These are phyloP conservation scores for Cyprinus carpio DNA, from an alignment of 2,113 vertebrate genomes.

Conservation along the genomic window DNA sequence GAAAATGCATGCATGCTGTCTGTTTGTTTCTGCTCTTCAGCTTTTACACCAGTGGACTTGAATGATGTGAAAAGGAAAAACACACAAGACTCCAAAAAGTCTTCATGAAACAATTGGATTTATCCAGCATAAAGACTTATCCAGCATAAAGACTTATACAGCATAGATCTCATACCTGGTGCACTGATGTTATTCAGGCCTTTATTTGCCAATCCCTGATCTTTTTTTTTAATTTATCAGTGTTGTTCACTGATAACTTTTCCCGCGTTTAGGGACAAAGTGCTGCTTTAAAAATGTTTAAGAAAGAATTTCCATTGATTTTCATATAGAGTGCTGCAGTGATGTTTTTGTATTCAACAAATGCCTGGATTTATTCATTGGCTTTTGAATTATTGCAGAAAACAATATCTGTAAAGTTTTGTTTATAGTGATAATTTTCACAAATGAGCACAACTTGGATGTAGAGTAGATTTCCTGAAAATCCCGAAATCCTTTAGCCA, in stretches of 20 bases:
- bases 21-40: constrained; percentile 33
- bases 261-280: background rate
- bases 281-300: background rate
- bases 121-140: too few relatives aligned
- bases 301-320: background rate
- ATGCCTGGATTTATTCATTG: background rate
- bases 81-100: constrained; percentile 51
- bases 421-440: too few relatives aligned
- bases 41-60: constrained; percentile 51
- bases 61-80: constrained; percentile 49
- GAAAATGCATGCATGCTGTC: background rate
- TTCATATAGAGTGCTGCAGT: background rate
- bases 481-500: too few relatives aligned
- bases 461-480: too few relatives aligned
- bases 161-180: background rate
- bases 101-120: constrained; percentile 1
- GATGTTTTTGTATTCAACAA: background rate
- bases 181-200: background rate
- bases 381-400: background rate
- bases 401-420: too few relatives aligned
- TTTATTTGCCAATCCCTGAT: background rate
- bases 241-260: background rate
- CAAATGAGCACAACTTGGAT: too few relatives aligned
- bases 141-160: background rate
- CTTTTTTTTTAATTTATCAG: background rate